These are phyloP conservation scores for Aphis craccivora DNA, from an alignment of 1,140 invertebrate species.

Conservation along the genomic window DNA sequence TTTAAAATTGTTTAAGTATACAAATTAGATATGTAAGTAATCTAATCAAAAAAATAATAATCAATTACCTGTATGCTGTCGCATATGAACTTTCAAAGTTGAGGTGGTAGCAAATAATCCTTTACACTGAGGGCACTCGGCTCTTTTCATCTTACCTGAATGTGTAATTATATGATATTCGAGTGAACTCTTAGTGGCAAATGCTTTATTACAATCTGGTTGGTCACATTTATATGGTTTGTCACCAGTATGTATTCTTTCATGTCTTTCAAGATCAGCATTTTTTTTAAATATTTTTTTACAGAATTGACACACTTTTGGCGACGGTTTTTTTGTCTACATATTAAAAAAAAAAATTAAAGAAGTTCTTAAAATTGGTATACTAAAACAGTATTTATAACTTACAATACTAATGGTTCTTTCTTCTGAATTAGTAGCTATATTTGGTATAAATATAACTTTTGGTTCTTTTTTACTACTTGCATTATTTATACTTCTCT, in stretches of 20 bases:
- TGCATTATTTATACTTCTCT: background rate
- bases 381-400: background rate
- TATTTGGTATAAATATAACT: conserved; percentile 42
- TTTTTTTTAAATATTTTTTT: conserved; percentile 68
- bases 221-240: conserved; percentile 71
- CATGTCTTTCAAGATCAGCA: conserved; percentile 67
- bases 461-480: conserved; percentile 2
- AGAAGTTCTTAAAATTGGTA: background rate
- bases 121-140: conserved; percentile 70
- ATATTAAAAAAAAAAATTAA: background rate
- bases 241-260: conserved; percentile 73
- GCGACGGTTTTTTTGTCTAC: background rate
- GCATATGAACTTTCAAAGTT: conserved; percentile 76
- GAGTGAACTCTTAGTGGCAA: conserved; percentile 74
- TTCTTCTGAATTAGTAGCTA: background rate
- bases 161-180: conserved; percentile 71
- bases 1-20: background rate
- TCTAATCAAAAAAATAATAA: background rate
- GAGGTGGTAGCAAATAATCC: conserved; percentile 71
- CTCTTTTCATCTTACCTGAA: conserved; percentile 65
- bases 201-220: conserved; percentile 71
- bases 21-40: background rate
- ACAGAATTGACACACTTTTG: conserved; percentile 69
- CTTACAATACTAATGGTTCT: background rate
- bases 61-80: conserved; percentile 70